Conservation (phyloP, 2,113 vertebrate genomes). For the Panthera uncia region DNA sequence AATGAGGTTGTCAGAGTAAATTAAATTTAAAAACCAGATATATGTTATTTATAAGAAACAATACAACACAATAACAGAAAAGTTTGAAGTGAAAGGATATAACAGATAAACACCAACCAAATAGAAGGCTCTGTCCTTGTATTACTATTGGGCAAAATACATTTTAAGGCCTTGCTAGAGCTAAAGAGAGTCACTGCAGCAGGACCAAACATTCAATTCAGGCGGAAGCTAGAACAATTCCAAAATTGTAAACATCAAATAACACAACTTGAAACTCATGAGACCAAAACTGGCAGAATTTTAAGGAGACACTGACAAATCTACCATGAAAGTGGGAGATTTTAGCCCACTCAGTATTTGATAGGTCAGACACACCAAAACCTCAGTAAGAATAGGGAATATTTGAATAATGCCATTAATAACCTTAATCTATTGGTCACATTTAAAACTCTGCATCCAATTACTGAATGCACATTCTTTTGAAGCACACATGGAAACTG, state of each 20-base stretch:
- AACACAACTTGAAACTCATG: neutral
- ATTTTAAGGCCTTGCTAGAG: neutral
- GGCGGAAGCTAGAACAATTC: neutral
- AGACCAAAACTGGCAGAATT: neutral
- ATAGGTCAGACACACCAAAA: neutral
- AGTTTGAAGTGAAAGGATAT: neutral
- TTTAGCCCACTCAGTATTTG: neutral
- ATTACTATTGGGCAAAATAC: neutral
- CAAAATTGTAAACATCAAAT: neutral
- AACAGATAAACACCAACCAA: neutral
- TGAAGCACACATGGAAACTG: neutral
- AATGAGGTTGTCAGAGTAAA: neutral
- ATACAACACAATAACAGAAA: neutral
- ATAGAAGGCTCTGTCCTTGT: neutral
- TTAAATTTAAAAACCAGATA: neutral
- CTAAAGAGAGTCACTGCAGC: neutral
- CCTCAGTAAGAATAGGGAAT: neutral
- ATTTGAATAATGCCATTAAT: neutral
- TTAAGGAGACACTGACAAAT: neutral
- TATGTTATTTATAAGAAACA: neutral
- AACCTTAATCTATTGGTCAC: neutral
- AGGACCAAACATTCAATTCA: neutral
- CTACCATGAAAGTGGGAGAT: neutral
- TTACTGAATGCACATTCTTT: neutral
- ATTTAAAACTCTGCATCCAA: neutral